phyloP scores from a whole-genome alignment of 2,113 vertebrate species.

The Deroptyus accipitrinus region DNA sequence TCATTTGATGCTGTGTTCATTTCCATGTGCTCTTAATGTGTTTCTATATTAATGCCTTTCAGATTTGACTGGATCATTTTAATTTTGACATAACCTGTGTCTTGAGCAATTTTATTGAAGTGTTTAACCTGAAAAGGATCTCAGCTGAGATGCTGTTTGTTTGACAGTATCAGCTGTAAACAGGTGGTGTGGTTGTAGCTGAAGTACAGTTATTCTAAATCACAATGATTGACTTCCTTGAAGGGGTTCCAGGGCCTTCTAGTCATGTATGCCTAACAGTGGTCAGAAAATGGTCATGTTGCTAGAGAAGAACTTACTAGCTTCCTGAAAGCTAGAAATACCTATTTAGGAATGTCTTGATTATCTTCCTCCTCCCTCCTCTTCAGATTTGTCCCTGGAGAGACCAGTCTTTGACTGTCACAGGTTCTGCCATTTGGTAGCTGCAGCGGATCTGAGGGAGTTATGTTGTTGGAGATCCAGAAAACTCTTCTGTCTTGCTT shows the following conservation, averaged over 20 bases:
- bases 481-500: not conserved
- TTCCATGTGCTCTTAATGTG: not conserved
- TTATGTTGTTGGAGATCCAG: not conserved
- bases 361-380: not conserved
- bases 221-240: not conserved
- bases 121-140: not conserved
- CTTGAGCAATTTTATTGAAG: not conserved
- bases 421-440: fast-evolving
- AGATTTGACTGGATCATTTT: not conserved
- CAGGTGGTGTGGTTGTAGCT: not conserved
- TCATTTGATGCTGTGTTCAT: not conserved
- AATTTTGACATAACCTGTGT: not conserved
- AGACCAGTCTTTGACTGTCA: not conserved
- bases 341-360: not conserved
- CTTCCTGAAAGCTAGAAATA: not conserved
- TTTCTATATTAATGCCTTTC: not conserved
- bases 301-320: not conserved
- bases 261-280: not conserved
- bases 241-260: not conserved
- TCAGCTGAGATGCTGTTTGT: not conserved
- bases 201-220: not conserved
- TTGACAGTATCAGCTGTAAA: not conserved
- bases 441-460: not conserved
- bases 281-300: not conserved
- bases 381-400: not conserved